Conservation (phyloP, 92 coral and sea anemone species). For the Pocillopora grandis region DNA sequence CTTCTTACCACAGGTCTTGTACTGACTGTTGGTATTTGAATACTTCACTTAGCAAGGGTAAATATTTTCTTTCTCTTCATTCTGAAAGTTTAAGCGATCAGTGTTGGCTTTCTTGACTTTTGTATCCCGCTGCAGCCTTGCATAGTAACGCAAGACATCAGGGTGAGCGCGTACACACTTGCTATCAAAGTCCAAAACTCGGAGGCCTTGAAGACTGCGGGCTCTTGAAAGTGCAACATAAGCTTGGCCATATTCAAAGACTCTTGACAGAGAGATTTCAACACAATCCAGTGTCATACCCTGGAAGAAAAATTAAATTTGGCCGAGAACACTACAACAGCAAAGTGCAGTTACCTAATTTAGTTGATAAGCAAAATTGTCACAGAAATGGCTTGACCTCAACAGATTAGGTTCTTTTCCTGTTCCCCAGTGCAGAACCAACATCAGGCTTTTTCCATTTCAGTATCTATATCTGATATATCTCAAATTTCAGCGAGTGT, state of each 20-base stretch:
- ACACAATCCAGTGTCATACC: conserved; percentile 99
- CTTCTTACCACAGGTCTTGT: too few species aligned
- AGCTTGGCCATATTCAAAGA: conserved; percentile 84
- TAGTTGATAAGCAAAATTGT: too few species aligned
- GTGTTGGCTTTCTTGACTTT: conserved; percentile 21
- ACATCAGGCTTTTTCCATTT: too few species aligned
- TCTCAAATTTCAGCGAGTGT: too few species aligned
- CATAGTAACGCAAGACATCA: conserved; percentile 84
- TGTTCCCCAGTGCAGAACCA: too few species aligned
- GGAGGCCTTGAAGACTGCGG: conserved; percentile 3
- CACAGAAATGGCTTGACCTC: too few species aligned
- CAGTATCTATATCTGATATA: too few species aligned
- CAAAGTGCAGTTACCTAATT: neutral
- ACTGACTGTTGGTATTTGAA: neutral
- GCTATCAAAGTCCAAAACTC: conserved; percentile 89
- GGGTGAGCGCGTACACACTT: conserved; percentile 96
- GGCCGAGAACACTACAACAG: neutral
- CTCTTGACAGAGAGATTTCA: conserved; percentile 92
- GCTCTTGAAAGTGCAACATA: too few species aligned
- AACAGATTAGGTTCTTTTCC: too few species aligned
- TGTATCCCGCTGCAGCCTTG: conserved; percentile 68
- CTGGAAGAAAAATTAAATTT: conserved; percentile 26
- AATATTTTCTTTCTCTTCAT: conserved; percentile 49
- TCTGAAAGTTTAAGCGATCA: conserved; percentile 12
- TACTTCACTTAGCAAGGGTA: conserved; percentile 1